phyloP scores from a whole-genome alignment of 2,113 vertebrate genomes.

The Falcunculus frontatus region DNA sequence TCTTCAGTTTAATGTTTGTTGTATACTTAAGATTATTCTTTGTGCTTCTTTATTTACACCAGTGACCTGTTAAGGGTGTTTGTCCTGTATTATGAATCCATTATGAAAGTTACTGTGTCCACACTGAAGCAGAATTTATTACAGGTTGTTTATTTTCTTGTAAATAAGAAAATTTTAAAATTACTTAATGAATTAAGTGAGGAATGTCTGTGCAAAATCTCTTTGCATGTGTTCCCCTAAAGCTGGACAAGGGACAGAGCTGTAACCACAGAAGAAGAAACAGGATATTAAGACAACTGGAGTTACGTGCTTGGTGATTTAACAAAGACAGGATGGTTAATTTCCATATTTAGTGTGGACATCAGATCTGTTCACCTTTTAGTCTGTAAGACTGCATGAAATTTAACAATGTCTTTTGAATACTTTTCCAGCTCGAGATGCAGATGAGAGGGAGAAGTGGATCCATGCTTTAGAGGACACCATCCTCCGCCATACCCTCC shows the following conservation, averaged over 20 bases:
- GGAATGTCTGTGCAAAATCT: not conserved
- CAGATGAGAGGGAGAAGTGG: slow-evolving; percentile 99
- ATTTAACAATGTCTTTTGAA: not conserved
- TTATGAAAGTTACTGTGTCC: not conserved
- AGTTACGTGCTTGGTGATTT: not conserved
- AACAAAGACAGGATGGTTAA: not conserved
- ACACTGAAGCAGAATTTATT: not conserved
- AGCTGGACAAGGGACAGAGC: not conserved
- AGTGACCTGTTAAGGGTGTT: not conserved
- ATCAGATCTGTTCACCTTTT: not conserved
- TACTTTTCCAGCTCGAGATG: slow-evolving; percentile 88
- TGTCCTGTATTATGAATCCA: not conserved
- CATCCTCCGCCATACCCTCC: slow-evolving; percentile 95
- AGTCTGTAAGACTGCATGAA: not conserved
- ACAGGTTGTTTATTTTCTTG: not conserved
- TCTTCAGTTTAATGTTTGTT: not conserved
- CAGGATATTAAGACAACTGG: not conserved
- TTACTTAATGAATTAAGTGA: not conserved
- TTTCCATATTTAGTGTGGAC: not conserved
- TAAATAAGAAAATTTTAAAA: not conserved
- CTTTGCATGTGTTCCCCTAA: not conserved
- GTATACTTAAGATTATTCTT: not conserved
- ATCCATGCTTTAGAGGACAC: slow-evolving; percentile 99
- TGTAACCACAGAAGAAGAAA: not conserved
- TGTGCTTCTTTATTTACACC: not conserved